Conservation (phyloP, 2,113 vertebrate species). For the Bettongia penicillata region DNA sequence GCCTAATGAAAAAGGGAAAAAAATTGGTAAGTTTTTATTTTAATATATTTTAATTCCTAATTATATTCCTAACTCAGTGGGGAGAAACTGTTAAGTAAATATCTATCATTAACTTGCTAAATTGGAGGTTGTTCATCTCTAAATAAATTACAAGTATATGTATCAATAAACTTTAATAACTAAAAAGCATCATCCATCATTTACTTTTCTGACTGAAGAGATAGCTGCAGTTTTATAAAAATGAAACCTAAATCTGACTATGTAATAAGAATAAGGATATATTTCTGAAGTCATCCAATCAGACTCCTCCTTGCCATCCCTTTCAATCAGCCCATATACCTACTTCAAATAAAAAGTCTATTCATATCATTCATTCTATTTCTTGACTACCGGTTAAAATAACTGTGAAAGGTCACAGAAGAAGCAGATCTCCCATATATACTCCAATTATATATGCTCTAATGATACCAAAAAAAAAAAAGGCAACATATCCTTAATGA, state of each 20-base stretch:
- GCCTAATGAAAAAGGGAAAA: neutral
- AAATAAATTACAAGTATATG: conserved; percentile 10
- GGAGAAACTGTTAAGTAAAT: conserved; percentile 12
- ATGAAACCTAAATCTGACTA: neutral
- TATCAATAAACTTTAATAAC: conserved; percentile 36
- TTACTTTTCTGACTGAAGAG: neutral
- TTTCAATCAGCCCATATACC: neutral
- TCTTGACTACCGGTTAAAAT: neutral
- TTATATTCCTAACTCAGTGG: neutral
- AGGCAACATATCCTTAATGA: neutral
- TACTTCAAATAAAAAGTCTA: neutral
- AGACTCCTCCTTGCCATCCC: neutral
- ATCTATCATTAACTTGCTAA: conserved; percentile 13
- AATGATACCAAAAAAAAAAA: neutral
- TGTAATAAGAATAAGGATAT: neutral
- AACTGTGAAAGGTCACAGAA: neutral
- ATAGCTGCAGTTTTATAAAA: neutral
- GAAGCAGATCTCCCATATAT: neutral
- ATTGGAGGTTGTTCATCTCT: neutral
- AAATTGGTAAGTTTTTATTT: neutral
- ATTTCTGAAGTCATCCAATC: neutral
- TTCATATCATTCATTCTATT: neutral
- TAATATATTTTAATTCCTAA: neutral
- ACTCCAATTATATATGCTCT: neutral
- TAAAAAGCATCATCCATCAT: neutral